These are phyloP conservation scores for Bradypus variegatus DNA, from an alignment of 2,797 vertebrate species.

Conservation along the genomic window DNA sequence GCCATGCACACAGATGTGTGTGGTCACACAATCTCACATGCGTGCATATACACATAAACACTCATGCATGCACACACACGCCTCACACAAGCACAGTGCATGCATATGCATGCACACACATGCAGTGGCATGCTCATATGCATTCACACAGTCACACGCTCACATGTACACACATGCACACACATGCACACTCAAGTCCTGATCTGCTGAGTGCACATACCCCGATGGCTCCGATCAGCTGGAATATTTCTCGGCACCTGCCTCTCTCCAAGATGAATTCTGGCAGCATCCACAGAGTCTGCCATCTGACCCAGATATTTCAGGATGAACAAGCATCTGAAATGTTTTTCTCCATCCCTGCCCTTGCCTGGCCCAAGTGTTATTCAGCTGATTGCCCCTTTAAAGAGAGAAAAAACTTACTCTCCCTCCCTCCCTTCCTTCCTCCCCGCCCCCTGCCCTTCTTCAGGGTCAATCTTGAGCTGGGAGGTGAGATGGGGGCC, in stretches of 20 bases:
- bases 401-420: background rate
- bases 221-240: background rate
- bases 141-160: background rate
- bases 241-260: background rate
- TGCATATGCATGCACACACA: background rate
- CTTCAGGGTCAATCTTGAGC: background rate
- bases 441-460: background rate
- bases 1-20: too few species aligned
- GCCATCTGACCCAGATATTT: slow-evolving; percentile 37
- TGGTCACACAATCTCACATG: background rate
- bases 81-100: background rate
- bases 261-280: slow-evolving; percentile 7
- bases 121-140: background rate
- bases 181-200: background rate
- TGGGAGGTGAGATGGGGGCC: background rate
- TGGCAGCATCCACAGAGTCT: slow-evolving; percentile 1
- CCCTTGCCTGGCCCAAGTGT: background rate
- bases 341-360: slow-evolving; percentile 36
- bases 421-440: too few species aligned
- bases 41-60: background rate
- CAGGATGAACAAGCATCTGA: slow-evolving; percentile 43
- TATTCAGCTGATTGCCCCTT: slow-evolving; percentile 14
- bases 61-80: background rate
- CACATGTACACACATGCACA: too few species aligned
- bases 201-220: accelerated